These are phyloP conservation scores for Brachionus koreanus DNA, from an alignment of 1,140 invertebrate species.

Conservation along the genomic window DNA sequence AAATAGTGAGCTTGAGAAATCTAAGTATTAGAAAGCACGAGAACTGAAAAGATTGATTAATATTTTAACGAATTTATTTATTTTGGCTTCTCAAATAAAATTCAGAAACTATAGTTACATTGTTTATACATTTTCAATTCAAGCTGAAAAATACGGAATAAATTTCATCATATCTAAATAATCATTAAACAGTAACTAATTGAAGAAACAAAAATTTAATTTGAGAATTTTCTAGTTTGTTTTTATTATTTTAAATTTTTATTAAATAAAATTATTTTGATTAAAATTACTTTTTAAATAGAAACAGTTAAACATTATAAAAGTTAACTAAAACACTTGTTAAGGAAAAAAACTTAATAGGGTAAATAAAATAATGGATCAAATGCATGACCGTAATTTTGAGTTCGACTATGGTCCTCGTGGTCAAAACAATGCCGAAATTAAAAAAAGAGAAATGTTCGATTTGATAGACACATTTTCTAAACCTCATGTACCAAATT, in stretches of 20 bases:
- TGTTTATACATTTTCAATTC: conserved; percentile 25
- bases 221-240: not conserved
- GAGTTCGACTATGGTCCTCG: not conserved
- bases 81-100: not conserved
- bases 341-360: not conserved
- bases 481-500: not conserved
- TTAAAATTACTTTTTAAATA: not conserved
- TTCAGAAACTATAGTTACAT: conserved; percentile 35
- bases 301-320: not conserved
- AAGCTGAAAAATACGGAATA: not conserved
- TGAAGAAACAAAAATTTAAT: not conserved
- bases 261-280: not conserved
- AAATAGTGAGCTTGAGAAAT: not conserved
- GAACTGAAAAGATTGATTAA: not conserved
- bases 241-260: not conserved
- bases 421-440: not conserved
- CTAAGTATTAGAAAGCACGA: not conserved
- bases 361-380: not conserved
- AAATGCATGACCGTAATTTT: not conserved
- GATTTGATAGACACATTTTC: conserved; percentile 27
- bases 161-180: not conserved
- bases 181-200: not conserved
- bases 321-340: not conserved
- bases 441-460: conserved; percentile 25
- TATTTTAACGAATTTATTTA: not conserved